Evolutionary conservation across 2,888 invertebrate species (phyloP).

Genomic region (Himalopsyche japonica): DNA sequence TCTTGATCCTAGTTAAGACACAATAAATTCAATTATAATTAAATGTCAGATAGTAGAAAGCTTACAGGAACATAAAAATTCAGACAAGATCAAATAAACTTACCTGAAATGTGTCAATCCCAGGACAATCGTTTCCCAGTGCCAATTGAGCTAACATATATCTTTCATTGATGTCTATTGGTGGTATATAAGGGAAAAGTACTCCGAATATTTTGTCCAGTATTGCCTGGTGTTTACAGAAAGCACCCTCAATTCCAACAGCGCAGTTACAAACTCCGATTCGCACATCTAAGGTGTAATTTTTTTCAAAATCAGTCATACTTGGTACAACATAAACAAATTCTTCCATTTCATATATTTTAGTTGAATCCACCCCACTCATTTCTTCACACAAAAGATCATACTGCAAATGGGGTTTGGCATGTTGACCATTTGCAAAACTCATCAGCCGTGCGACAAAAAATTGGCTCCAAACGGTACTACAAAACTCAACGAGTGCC

Average conservation of each 20-base stretch:
- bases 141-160: background rate
- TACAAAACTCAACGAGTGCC: background rate
- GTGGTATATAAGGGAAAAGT: background rate
- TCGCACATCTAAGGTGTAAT: background rate
- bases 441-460: background rate
- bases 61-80: background rate
- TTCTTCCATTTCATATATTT: background rate
- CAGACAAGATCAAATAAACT: background rate
- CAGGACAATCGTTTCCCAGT: background rate
- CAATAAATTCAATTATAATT: conserved; percentile 25
- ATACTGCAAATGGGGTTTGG: background rate
- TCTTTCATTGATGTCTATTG: background rate
- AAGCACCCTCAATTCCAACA: background rate
- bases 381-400: background rate
- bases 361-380: background rate
- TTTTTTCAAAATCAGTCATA: background rate
- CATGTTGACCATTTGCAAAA: background rate
- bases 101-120: background rate
- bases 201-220: background rate
- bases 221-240: background rate
- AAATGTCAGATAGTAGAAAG: too few species aligned
- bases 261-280: background rate
- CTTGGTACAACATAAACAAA: background rate
- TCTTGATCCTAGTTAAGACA: conserved; percentile 48
- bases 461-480: background rate